phyloP scores from a whole-genome alignment of 2,888 invertebrate genomes.

The Automeris io region DNA sequence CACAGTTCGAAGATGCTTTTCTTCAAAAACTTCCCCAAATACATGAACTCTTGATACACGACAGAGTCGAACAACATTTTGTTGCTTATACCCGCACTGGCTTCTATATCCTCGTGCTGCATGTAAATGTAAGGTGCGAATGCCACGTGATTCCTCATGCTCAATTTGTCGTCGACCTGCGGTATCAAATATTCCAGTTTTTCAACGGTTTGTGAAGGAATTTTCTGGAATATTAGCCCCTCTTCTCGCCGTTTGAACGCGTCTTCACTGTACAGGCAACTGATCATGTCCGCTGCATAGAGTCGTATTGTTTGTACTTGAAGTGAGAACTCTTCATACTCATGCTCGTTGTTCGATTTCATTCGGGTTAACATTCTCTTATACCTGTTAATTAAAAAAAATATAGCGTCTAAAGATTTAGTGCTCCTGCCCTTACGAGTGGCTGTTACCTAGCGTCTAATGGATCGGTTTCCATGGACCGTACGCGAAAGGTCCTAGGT shows the following conservation, averaged over 20 bases:
- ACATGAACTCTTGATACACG: constrained; percentile 36
- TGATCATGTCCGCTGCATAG: constrained; percentile 49
- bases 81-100: constrained; percentile 35
- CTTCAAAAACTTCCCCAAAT: constrained; percentile 40
- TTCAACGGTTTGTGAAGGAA: constrained; percentile 43
- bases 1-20: constrained; percentile 36
- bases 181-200: constrained; percentile 43
- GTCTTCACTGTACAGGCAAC: constrained; percentile 50
- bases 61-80: constrained; percentile 40
- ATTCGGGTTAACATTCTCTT: constrained; percentile 37
- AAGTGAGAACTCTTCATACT: constrained; percentile 24
- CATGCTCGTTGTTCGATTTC: constrained; percentile 27
- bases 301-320: constrained; percentile 35
- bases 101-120: constrained; percentile 27
- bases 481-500: too few species aligned
- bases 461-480: too few species aligned
- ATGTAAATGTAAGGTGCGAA: constrained; percentile 52
- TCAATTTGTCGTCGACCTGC: constrained; percentile 42
- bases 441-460: too few species aligned
- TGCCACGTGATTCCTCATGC: constrained; percentile 53
- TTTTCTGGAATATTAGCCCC: constrained; percentile 44
- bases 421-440: too few species aligned
- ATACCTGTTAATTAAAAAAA: constrained; percentile 39
- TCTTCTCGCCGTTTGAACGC: constrained; percentile 30
- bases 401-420: too few species aligned